Conservation (phyloP, 2,113 vertebrate genomes). For the Erythrolamprus reginae region DNA sequence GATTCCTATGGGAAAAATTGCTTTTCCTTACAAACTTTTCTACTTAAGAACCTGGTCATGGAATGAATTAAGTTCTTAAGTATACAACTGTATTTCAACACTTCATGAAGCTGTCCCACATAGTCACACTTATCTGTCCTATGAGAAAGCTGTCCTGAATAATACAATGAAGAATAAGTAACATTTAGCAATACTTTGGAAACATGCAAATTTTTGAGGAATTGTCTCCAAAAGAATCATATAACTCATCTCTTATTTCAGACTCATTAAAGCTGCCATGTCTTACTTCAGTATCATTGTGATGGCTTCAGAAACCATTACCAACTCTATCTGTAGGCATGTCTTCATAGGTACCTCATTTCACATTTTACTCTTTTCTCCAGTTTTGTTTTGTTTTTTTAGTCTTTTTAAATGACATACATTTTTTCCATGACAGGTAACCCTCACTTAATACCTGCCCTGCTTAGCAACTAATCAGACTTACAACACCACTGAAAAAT, state of each 20-base stretch:
- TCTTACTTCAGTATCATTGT: not conserved
- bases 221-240: not conserved
- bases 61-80: no score
- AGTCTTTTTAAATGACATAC: not conserved
- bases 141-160: not conserved
- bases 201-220: not conserved
- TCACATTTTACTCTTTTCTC: not conserved
- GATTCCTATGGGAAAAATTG: no score
- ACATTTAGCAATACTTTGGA: not conserved
- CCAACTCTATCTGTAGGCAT: not conserved
- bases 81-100: not conserved
- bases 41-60: no score
- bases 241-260: not conserved
- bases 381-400: not conserved
- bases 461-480: not conserved
- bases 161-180: not conserved
- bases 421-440: not conserved
- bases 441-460: not conserved
- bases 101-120: not conserved
- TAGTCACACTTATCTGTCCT: no score
- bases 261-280: not conserved
- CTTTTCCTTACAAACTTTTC: no score
- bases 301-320: not conserved
- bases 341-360: not conserved
- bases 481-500: not conserved